phyloP scores from a whole-genome alignment of 2,113 vertebrate genomes.

The Ovibos moschatus region DNA sequence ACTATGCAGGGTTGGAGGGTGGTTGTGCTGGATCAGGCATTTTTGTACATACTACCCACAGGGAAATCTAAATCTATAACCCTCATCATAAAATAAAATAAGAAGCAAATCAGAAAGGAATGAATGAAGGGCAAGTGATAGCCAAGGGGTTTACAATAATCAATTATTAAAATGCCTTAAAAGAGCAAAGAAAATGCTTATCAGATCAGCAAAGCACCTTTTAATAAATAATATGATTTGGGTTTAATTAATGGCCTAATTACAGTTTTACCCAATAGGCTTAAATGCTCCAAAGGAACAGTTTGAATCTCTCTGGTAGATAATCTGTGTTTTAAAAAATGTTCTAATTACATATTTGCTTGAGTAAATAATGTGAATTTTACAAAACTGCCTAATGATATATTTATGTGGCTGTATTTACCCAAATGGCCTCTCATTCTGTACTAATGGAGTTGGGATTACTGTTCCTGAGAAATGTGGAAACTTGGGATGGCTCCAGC shows the following conservation, averaged over 20 bases:
- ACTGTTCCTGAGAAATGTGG: slow-evolving; percentile 26
- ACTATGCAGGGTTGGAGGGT: not conserved
- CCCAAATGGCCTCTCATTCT: slow-evolving; percentile 66
- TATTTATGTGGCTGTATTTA: slow-evolving; percentile 74
- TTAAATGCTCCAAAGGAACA: slow-evolving; percentile 67
- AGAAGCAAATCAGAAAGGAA: slow-evolving; percentile 64
- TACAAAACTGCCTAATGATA: slow-evolving; percentile 60
- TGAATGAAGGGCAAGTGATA: slow-evolving; percentile 44
- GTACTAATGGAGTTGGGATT: slow-evolving; percentile 67
- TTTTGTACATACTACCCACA: slow-evolving; percentile 57
- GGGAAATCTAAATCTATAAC: slow-evolving; percentile 74
- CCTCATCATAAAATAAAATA: slow-evolving; percentile 66
- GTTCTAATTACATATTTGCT: slow-evolving; percentile 70
- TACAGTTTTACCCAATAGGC: slow-evolving; percentile 67
- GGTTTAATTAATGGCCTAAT: slow-evolving; percentile 70
- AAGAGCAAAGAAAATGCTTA: slow-evolving; percentile 65
- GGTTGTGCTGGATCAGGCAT: slow-evolving; percentile 41
- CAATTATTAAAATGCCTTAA: slow-evolving; percentile 68
- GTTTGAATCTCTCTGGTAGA: slow-evolving; percentile 58
- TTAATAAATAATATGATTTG: slow-evolving; percentile 72
- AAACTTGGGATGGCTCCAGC: slow-evolving; percentile 24
- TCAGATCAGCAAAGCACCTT: slow-evolving; percentile 59
- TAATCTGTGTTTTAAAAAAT: slow-evolving; percentile 68
- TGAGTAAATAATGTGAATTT: slow-evolving; percentile 65
- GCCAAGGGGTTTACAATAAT: slow-evolving; percentile 58